A percentile compares a stretch with the other conserved stretches of the same genome.
These are phyloP conservation scores for Hylaeus anthracinus DNA, from an alignment of 1,140 invertebrate genomes.

Conservation along the genomic window DNA sequence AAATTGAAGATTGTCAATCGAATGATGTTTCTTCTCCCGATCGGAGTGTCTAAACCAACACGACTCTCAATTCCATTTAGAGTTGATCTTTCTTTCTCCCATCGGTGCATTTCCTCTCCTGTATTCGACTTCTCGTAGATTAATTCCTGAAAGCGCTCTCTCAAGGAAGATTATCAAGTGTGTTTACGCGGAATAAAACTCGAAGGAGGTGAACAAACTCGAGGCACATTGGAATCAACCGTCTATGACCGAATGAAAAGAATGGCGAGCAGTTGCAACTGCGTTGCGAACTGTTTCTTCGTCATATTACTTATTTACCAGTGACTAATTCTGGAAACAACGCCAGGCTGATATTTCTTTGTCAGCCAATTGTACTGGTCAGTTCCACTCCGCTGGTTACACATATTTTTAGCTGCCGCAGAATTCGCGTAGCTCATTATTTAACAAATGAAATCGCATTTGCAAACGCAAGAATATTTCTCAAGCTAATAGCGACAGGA, in stretches of 20 bases:
- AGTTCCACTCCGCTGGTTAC: not conserved
- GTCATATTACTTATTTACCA: constrained; percentile 38
- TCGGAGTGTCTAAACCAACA: too few species aligned
- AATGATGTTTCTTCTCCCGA: too few species aligned
- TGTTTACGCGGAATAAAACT: constrained; percentile 5
- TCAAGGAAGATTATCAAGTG: not conserved
- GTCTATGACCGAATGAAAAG: constrained; percentile 21
- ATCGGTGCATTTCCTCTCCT: too few species aligned
- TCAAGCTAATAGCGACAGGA: too few species aligned
- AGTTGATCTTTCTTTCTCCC: too few species aligned
- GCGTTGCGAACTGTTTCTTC: constrained; percentile 14
- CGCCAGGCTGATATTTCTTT: not conserved
- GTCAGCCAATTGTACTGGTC: not conserved
- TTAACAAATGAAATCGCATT: too few species aligned
- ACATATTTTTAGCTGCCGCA: not conserved
- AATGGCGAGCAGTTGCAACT: constrained; percentile 24
- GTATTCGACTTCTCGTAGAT: not conserved
- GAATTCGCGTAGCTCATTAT: too few species aligned
- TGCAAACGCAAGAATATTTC: too few species aligned
- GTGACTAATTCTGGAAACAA: constrained; percentile 36
- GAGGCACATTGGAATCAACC: not conserved
- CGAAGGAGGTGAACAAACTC: constrained; percentile 9
- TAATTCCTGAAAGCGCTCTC: not conserved
- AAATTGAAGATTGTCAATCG: too few species aligned
- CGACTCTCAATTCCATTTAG: too few species aligned